These are phyloP conservation scores for Dipodomys spectabilis DNA, from an alignment of 2,113 vertebrate genomes.

Conservation along the genomic window DNA sequence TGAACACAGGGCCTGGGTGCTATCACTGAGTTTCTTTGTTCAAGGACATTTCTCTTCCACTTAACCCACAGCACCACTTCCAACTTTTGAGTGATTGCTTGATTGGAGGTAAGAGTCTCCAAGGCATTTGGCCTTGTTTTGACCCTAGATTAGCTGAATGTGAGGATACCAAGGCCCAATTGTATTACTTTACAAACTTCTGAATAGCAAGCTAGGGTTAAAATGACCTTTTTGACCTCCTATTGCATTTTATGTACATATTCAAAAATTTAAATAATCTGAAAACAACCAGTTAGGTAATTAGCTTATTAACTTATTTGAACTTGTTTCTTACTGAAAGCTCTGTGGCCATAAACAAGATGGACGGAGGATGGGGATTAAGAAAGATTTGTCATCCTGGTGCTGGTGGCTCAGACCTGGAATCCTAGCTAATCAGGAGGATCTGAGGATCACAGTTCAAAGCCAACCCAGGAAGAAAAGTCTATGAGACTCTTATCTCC, in stretches of 20 bases:
- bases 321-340: slow-evolving; percentile 35
- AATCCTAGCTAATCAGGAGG: too few relatives aligned
- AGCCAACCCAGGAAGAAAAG: too few relatives aligned
- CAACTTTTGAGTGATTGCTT: too few relatives aligned
- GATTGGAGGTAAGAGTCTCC: too few relatives aligned
- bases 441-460: too few relatives aligned
- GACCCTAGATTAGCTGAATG: not conserved
- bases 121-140: not conserved
- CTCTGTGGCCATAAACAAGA: not conserved
- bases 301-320: not conserved
- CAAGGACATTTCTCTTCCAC: too few relatives aligned
- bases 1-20: too few relatives aligned
- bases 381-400: not conserved
- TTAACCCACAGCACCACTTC: too few relatives aligned
- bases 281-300: slow-evolving; percentile 47
- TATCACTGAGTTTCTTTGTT: too few relatives aligned
- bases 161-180: not conserved
- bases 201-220: slow-evolving; percentile 55
- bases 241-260: slow-evolving; percentile 24
- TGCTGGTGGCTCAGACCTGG: too few relatives aligned
- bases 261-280: slow-evolving; percentile 6
- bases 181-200: slow-evolving; percentile 32
- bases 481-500: too few relatives aligned
- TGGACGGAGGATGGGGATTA: not conserved
- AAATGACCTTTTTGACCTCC: slow-evolving; percentile 16